These are phyloP conservation scores for zebrafish (Danio rerio) DNA, from an alignment of 2,113 vertebrate species.

Conservation along the genomic window DNA sequence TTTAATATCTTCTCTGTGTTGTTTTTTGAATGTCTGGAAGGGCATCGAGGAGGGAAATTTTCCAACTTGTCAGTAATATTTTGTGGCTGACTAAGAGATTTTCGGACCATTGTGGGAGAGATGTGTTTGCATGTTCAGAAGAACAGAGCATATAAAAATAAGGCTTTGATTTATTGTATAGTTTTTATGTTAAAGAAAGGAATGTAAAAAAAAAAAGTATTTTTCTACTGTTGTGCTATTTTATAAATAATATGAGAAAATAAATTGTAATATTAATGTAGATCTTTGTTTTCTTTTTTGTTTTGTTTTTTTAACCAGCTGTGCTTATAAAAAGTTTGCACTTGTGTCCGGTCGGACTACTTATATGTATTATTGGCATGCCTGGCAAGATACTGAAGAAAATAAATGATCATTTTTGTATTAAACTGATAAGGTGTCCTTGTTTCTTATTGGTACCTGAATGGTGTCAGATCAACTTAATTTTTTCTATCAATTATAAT, in stretches of 20 bases:
- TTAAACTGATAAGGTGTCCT: slow-evolving; percentile 41
- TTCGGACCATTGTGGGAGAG: slow-evolving; percentile 43
- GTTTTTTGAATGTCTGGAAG: slow-evolving; percentile 41
- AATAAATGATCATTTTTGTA: slow-evolving; percentile 71
- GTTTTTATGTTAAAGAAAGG: slow-evolving; percentile 60
- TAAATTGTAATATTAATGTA: slow-evolving; percentile 62
- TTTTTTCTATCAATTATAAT: too few species aligned
- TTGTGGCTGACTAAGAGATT: background rate
- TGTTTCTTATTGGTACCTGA: too few species aligned
- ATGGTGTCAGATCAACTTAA: too few species aligned
- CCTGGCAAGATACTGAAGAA: slow-evolving; percentile 69
- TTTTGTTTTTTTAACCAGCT: slow-evolving; percentile 66
- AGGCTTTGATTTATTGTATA: slow-evolving; percentile 41
- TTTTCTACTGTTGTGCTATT: slow-evolving; percentile 59
- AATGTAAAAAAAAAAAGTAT: slow-evolving; percentile 59
- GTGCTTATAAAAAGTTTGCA: slow-evolving; percentile 74
- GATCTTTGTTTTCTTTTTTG: slow-evolving; percentile 53
- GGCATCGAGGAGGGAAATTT: background rate
- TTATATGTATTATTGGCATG: slow-evolving; percentile 71
- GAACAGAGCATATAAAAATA: slow-evolving; percentile 17
- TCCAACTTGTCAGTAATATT: background rate
- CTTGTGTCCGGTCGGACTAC: slow-evolving; percentile 71
- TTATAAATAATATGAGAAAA: slow-evolving; percentile 63
- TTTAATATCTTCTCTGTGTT: slow-evolving; percentile 48
- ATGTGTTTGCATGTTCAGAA: slow-evolving; percentile 21